Percentiles rank a stretch among this genome's conserved stretches.
phyloP scores from a whole-genome alignment of 2,888 invertebrate genomes.

The Coenonympha glycerion region DNA sequence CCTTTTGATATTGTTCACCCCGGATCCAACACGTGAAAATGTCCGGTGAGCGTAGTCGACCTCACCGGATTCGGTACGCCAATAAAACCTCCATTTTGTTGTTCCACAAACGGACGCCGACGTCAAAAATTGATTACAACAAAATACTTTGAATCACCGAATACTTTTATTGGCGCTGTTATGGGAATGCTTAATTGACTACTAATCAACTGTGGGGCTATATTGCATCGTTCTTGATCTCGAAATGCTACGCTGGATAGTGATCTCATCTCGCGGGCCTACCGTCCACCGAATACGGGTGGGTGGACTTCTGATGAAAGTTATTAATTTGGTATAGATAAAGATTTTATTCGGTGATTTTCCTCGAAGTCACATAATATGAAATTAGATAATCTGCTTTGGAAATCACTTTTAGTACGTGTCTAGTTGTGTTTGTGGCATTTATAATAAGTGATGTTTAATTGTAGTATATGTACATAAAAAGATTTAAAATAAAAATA shows the following conservation, averaged over 20 bases:
- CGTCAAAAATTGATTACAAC: slow-evolving; percentile 73
- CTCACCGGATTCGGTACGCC: slow-evolving; percentile 72
- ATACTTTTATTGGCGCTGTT: slow-evolving; percentile 71
- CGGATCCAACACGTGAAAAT: slow-evolving; percentile 23
- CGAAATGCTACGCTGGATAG: slow-evolving; percentile 12
- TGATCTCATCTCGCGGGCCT: slow-evolving; percentile 9
- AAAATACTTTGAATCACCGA: slow-evolving; percentile 71
- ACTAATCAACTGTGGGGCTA: slow-evolving; percentile 30
- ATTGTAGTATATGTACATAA: too few relatives aligned
- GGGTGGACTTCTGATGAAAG: slow-evolving; percentile 1
- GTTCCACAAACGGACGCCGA: slow-evolving; percentile 67
- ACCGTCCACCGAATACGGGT: slow-evolving; percentile 10
- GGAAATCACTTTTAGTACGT: not conserved
- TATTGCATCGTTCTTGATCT: slow-evolving; percentile 22
- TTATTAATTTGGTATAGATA: slow-evolving; percentile 1
- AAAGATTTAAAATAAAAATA: too few relatives aligned
- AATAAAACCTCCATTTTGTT: slow-evolving; percentile 67
- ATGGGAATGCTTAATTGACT: slow-evolving; percentile 71
- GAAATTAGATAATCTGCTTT: not conserved
- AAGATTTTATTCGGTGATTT: slow-evolving; percentile 6
- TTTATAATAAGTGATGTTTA: too few relatives aligned
- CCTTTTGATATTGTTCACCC: slow-evolving; percentile 3
- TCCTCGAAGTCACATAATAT: slow-evolving; percentile 8
- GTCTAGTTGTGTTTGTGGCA: too few relatives aligned
- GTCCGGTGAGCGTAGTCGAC: slow-evolving; percentile 40